Evolutionary conservation across 64 coral and sea anemone genomes (phyloP).

Genomic region (Montipora efflorescens): DNA sequence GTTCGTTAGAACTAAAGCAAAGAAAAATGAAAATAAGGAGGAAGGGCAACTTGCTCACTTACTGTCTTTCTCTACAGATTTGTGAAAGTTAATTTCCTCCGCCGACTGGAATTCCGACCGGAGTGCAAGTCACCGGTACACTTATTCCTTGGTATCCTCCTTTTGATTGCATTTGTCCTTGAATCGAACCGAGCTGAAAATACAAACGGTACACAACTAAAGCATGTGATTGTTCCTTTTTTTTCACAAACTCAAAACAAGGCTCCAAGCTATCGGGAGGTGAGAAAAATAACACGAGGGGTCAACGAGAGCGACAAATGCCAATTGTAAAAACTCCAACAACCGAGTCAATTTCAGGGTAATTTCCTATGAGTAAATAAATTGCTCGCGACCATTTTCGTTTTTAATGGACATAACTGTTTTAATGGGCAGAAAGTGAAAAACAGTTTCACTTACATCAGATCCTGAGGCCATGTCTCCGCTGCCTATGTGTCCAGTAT

Average conservation of each 20-base stretch:
- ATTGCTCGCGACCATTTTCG: constrained; percentile 1
- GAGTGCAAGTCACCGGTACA: constrained; percentile 14
- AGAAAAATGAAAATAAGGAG: not conserved
- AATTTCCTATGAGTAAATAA: constrained; percentile 27
- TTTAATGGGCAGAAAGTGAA: not conserved
- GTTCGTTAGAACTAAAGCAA: not conserved
- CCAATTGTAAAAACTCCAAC: not conserved
- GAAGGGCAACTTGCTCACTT: not conserved
- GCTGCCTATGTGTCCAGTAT: constrained; percentile 42
- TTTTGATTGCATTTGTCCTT: constrained; percentile 53
- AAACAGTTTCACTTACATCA: not conserved
- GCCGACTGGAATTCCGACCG: constrained; percentile 31
- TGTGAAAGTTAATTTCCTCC: constrained; percentile 7
- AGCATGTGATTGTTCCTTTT: not conserved
- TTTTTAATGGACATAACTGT: not conserved
- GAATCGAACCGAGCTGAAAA: constrained; percentile 53
- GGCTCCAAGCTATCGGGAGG: not conserved
- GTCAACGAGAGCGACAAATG: not conserved
- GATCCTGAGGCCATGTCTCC: constrained; percentile 50
- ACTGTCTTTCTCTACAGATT: constrained; percentile 15
- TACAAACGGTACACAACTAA: not conserved
- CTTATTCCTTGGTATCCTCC: constrained; percentile 49
- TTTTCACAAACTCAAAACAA: not conserved
- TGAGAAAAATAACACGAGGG: constrained; percentile 29
- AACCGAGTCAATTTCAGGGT: constrained; percentile 16